Evolutionary conservation across 2,797 vertebrate species (phyloP).

Genomic region (Sebastes baramenuke): DNA sequence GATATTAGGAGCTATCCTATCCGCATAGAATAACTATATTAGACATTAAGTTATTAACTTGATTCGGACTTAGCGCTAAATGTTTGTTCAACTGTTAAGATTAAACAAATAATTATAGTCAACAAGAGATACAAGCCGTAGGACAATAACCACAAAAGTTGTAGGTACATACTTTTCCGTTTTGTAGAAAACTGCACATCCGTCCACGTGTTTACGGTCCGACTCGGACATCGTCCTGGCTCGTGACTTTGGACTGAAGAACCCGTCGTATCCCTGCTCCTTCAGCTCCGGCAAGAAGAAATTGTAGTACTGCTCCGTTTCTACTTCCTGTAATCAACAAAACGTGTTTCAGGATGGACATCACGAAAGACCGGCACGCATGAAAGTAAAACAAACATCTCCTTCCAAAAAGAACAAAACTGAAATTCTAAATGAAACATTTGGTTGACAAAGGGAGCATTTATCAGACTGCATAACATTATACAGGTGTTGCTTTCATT

Average conservation of each 20-base stretch:
- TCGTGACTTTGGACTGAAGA: slow-evolving; percentile 98
- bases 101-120: not conserved
- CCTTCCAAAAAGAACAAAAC: not conserved
- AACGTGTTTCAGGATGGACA: not conserved
- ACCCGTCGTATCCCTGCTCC: slow-evolving; percentile 96
- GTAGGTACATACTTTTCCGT: slow-evolving; percentile 89
- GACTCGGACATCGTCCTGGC: slow-evolving; percentile 98
- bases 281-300: slow-evolving; percentile 96
- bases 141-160: not conserved
- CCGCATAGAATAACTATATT: not conserved
- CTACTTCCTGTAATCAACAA: slow-evolving; percentile 87
- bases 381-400: not conserved
- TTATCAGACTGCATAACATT: not conserved
- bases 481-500: not conserved
- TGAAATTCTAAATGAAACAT: not conserved
- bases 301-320: slow-evolving; percentile 97
- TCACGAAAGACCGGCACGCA: not conserved
- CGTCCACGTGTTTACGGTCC: slow-evolving; percentile 97
- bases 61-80: not conserved
- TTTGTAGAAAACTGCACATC: slow-evolving; percentile 97
- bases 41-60: not conserved
- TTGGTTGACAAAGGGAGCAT: not conserved
- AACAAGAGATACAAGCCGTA: not conserved
- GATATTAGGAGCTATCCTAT: not conserved
- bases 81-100: not conserved